Percentiles rank a stretch among this genome's conserved stretches.
phyloP scores from a whole-genome alignment of 2,113 vertebrate genomes.

The Vombatus ursinus region DNA sequence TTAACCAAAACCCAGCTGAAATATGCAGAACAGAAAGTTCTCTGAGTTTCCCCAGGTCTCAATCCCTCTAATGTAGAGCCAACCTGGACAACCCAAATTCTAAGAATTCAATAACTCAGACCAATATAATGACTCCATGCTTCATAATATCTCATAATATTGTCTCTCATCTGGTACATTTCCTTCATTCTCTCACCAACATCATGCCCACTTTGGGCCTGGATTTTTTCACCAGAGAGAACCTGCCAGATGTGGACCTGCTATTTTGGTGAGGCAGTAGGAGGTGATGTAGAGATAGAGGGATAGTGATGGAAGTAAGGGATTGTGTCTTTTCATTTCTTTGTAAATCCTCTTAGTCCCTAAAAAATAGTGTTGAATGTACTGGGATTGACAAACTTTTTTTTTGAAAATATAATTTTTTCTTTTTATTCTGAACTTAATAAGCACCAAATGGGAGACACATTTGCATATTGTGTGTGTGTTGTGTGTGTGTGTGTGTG shows the following conservation, averaged over 20 bases:
- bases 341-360: neutral
- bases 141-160: neutral
- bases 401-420: neutral
- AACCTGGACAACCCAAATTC: neutral
- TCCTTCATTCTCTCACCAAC: neutral
- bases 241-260: neutral
- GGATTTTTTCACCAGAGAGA: neutral
- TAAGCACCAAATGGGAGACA: neutral
- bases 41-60: neutral
- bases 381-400: neutral
- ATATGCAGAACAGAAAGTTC: neutral
- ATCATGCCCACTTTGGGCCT: neutral
- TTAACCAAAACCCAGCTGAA: neutral
- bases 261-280: neutral
- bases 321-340: neutral
- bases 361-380: neutral
- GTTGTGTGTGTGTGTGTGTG: too few relatives aligned
- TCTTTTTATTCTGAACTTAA: neutral
- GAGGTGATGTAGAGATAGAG: neutral
- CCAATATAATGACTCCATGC: neutral
- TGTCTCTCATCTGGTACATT: neutral
- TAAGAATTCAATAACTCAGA: slow-evolving; percentile 25
- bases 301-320: neutral
- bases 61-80: neutral
- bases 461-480: neutral